Conservation (phyloP, 2,888 invertebrate genomes). For the Leptinotarsa tumamoca region DNA sequence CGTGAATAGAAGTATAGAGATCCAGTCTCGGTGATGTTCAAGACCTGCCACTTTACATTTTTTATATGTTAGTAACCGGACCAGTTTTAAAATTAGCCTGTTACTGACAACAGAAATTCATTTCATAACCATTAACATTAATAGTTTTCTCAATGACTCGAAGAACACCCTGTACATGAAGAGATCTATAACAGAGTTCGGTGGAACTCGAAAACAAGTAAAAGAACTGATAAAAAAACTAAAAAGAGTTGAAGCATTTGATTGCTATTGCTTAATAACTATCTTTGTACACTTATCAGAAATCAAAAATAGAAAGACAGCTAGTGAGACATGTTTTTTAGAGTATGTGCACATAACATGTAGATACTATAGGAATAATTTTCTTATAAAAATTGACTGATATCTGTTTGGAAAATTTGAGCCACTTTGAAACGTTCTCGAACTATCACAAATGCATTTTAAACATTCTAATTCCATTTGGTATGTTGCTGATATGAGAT, state of each 20-base stretch:
- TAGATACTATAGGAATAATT: conserved; percentile 16
- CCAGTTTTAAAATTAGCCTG: background rate
- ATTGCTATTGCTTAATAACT: conserved; percentile 43
- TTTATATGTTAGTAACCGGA: background rate
- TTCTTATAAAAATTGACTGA: conserved; percentile 42
- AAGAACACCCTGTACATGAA: conserved; percentile 30
- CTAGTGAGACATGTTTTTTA: conserved; percentile 43
- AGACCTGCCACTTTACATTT: too few relatives aligned
- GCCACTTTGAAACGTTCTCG: conserved; percentile 23
- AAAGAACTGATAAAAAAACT: background rate
- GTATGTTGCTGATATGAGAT: conserved; percentile 13
- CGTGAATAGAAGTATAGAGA: background rate
- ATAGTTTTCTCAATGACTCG: background rate
- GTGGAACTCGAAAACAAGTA: background rate
- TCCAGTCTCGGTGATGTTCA: background rate
- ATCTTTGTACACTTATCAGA: conserved; percentile 51
- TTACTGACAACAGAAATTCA: background rate
- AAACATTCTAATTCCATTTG: background rate
- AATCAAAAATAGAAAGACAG: conserved; percentile 46
- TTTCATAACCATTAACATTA: background rate
- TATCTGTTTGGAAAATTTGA: conserved; percentile 17
- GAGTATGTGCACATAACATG: conserved; percentile 43
- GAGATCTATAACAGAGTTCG: conserved; percentile 8
- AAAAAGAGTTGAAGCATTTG: conserved; percentile 35
- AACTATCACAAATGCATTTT: background rate